phyloP scores from a whole-genome alignment of 2,888 invertebrate genomes.

The Zelleria hepariella region DNA sequence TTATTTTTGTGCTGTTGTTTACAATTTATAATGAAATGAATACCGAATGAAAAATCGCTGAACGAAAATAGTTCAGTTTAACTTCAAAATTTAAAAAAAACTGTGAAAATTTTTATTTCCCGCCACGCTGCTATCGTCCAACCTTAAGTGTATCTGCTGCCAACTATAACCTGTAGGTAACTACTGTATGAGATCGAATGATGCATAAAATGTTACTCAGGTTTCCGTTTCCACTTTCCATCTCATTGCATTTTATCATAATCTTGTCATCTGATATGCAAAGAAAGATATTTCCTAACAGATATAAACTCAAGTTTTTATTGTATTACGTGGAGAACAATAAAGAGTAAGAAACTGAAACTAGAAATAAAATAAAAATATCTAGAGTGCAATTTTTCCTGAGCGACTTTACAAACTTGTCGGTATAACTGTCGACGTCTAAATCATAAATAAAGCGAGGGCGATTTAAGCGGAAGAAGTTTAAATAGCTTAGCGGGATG shows the following conservation, averaged over 20 bases:
- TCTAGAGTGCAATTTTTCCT: neutral
- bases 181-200: too few species aligned
- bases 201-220: neutral
- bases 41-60: too few species aligned
- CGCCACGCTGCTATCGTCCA: too few species aligned
- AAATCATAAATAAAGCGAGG: slow-evolving; percentile 61
- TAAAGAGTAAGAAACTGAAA: neutral
- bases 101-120: too few species aligned
- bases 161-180: too few species aligned
- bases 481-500: slow-evolving; percentile 60
- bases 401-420: slow-evolving; percentile 38
- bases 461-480: slow-evolving; percentile 58
- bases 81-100: too few species aligned
- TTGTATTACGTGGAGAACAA: neutral
- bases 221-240: neutral
- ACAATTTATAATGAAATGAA: too few species aligned
- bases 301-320: neutral
- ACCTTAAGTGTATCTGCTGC: too few species aligned
- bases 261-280: slow-evolving; percentile 4
- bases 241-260: neutral
- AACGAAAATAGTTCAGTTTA: too few species aligned
- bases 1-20: too few species aligned
- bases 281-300: neutral
- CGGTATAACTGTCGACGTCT: slow-evolving; percentile 28
- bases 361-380: neutral